These are phyloP conservation scores for Euplexia lucipara DNA, from an alignment of 2,888 invertebrate species.

Conservation along the genomic window DNA sequence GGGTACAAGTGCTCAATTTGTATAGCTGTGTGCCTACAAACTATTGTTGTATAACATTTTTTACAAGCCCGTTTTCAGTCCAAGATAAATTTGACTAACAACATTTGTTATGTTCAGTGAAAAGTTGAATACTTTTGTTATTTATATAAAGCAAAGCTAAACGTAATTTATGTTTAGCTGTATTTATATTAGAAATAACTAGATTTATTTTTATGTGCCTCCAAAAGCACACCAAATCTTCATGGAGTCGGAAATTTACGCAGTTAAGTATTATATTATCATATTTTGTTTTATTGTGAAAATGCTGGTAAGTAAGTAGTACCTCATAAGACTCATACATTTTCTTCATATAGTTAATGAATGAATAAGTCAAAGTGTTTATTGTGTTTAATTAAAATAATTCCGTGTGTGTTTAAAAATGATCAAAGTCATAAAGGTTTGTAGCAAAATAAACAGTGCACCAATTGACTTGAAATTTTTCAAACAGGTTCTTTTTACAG, in stretches of 20 bases:
- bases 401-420: too few relatives aligned
- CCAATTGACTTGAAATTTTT: not conserved
- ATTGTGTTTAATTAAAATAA: too few relatives aligned
- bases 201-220: conserved; percentile 9
- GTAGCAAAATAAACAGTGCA: not conserved
- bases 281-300: not conserved
- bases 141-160: conserved; percentile 23
- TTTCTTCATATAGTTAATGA: too few relatives aligned
- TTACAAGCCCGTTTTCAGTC: conserved; percentile 16
- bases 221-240: not conserved
- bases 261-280: not conserved
- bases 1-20: conserved; percentile 42
- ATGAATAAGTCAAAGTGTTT: too few relatives aligned
- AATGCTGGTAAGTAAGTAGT: not conserved
- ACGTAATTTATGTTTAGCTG: conserved; percentile 21
- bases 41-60: conserved; percentile 31
- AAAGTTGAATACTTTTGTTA: conserved; percentile 25
- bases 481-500: conserved; percentile 3
- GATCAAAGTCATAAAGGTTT: not conserved
- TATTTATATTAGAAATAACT: not conserved
- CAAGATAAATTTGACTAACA: conserved; percentile 17
- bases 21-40: conserved; percentile 14
- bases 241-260: not conserved
- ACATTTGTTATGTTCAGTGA: conserved; percentile 24
- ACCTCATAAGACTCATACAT: too few relatives aligned